Base-by-base conservation (phyloP, 2,888 invertebrate species). In the Drosophila melanosoma region DNA sequence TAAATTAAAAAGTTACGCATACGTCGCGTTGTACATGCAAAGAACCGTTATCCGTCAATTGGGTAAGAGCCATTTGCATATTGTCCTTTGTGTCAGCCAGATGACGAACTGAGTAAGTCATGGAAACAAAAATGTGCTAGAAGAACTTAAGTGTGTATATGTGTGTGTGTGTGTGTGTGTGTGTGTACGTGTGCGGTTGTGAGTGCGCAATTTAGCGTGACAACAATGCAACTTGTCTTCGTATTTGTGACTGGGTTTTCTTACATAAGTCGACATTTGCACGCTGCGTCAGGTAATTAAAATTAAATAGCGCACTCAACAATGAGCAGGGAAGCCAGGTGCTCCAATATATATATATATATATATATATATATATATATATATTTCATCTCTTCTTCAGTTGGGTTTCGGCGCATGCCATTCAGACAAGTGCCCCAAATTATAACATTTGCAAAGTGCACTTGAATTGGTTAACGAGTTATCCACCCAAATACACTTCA, bases 1-100 rank as follows among this genome's bases (percentile, higher is more conserved):
- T 79, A 87, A 84, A 89, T 89, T 81, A 89, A 85, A 85, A 87
- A 83, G 81, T 82, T 82, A 77, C 85, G 69, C 85, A 87, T 84
- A 81, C 89, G 80, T 48, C 82, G 68, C 72, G 67, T 74, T 69
- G 74, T 51, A 62, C 70, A 35, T 11, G 45, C 49, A 33, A 57
- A 20, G 35, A 58, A 66, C 57, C 70, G 71, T 68, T 53, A 56
- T 20, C 3, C 38, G 49, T 12, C 36, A 38, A 26, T 26, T 17
- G 32, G 33, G 1, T 7, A 38, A 52, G 45, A 67, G 74, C 70
- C 69, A 86, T 85, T 89, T 85, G 82, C 85, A 89, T 85, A 87
- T 72, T 81, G 72, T 65, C 15, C 80, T 74, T 77, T 82, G 80
- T 80, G 83, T 69, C 82, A 61, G 82, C 57, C 82, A 67, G 54